Base-by-base conservation (phyloP, 2,797 vertebrate genomes). In the Cichlasoma orientale region DNA sequence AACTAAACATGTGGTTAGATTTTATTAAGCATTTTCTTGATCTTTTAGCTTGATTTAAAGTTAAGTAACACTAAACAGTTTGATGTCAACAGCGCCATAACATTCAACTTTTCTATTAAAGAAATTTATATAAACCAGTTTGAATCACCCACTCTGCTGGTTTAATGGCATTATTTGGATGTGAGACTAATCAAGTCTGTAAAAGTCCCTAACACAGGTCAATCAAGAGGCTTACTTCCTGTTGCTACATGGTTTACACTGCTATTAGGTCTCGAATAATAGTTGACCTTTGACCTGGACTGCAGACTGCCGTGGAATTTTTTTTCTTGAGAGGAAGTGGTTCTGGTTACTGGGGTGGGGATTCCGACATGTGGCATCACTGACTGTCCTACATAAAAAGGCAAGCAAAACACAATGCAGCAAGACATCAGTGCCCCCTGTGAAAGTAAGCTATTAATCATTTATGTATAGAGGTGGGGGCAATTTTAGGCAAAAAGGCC, bases 211-310 rank as follows among this genome's bases (percentile, higher is more conserved):
- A 69, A 78, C 66, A 80, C 18, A 78, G 78, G 77, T 82, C 84
- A 82, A 57, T 84, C 47, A 82, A 80, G 54, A 73, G 58, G 70
- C 82, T 68, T 29, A 79, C 88, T 90, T 93, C 86, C 89, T 90
- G 74, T 80, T 79, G 63, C 83, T 80, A 68, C 82, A 77, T 82
- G 85, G 84, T 82, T 86, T 86, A 81, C 78, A 73, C 69, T 5
- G 44, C 74, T 82, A 79, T 70, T 10, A 72, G 78, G 82, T 83
- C 86, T 92, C 90, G 92, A 92, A 93, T 89, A 94, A 88, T 80
- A 78, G 77, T 84, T 94, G 93, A 93, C 90, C 93, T 91, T 84
- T 93, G 90, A 94, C 93, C 90, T 84, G 79, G 81, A 88, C 82
- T 72, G 80, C 76, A 85, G 90, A 89, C 88, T 77, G 77, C 89